Conservation (phyloP, 1,140 invertebrate species). For the Coelopa frigida region DNA sequence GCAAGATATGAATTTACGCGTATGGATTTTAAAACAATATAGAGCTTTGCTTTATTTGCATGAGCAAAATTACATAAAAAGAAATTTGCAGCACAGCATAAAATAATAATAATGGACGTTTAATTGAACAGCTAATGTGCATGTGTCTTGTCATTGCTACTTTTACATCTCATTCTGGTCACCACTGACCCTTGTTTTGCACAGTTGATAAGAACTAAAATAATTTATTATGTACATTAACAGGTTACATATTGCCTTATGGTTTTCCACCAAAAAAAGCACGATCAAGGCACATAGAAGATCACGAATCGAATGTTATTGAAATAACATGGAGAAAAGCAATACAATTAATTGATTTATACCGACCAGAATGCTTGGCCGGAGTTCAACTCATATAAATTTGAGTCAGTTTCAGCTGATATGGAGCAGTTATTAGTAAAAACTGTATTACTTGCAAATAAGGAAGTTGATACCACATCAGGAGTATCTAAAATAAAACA, state of each 20-base stretch:
- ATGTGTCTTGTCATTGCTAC: too few species aligned
- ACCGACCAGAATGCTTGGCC: constrained; percentile 71
- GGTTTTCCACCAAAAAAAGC: constrained; percentile 74
- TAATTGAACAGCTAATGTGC: too few species aligned
- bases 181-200: too few species aligned
- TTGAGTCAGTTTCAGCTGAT: constrained; percentile 65
- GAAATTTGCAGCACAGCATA: too few species aligned
- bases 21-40: too few species aligned
- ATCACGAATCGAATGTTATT: constrained; percentile 68
- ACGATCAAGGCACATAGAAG: constrained; percentile 64
- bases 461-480: constrained; percentile 55
- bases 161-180: too few species aligned
- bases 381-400: constrained; percentile 69
- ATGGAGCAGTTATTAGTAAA: constrained; percentile 69
- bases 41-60: too few species aligned
- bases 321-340: constrained; percentile 71
- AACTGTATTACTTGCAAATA: constrained; percentile 66
- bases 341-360: constrained; percentile 75
- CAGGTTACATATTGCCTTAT: constrained; percentile 74
- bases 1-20: too few species aligned
- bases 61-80: too few species aligned
- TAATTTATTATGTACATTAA: too few species aligned
- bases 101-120: too few species aligned
- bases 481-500: constrained; percentile 54
- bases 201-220: too few species aligned